Base-by-base conservation (phyloP, 64 coral and sea anemone genomes). In the Stichodactyla helianthus region DNA sequence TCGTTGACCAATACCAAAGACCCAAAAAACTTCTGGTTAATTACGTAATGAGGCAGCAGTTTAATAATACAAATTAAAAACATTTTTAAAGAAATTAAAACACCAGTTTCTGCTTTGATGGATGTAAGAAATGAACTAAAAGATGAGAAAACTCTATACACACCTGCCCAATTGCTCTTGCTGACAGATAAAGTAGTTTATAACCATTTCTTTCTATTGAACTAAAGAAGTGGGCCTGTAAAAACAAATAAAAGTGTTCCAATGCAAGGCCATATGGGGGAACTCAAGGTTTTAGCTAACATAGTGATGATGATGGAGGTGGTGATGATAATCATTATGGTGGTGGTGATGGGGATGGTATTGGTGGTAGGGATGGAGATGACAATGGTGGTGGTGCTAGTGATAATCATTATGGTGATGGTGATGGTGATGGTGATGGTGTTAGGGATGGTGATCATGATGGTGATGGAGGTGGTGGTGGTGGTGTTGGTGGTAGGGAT, bases 81-180 rank as follows among this genome's bases (percentile, higher is more conserved):
- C 13, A 60, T 60, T 60, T 10, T 17, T 60, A 60, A 60, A 60
- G 58, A 60, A 44, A 44, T 44, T 3, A 44, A 44, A 44, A 44
- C 35, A 1, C 35, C 2, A 44, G 35, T 44, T 44, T 44, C 56
- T 59, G 56, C 15, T 59, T 59, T 59, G 56, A 59, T 59, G 19
- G 62, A n/a, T 23, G 19, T 3, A 58, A 58, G 14, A 58, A 58
- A 58, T 58, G 55, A 11, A 58, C 14, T 58, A 9, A 58, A 58
- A 11, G 8, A 11, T 11, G 55, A 58, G 55, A 58, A 58, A 74
- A 74, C 20, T 74, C 10, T n/a, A 12, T 14, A 74, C 77, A 31
- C 87, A 98, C 96, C 96, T 98, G 96, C 31, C 96, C 96, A 87
- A 98, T 98, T 44, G 96, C 93, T 71, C 96, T 84, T 20, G 96